Evolutionary conservation across 53 echinoderm and acorn worm genomes (phyloP).

Genomic region (Pentamera pediparva): DNA sequence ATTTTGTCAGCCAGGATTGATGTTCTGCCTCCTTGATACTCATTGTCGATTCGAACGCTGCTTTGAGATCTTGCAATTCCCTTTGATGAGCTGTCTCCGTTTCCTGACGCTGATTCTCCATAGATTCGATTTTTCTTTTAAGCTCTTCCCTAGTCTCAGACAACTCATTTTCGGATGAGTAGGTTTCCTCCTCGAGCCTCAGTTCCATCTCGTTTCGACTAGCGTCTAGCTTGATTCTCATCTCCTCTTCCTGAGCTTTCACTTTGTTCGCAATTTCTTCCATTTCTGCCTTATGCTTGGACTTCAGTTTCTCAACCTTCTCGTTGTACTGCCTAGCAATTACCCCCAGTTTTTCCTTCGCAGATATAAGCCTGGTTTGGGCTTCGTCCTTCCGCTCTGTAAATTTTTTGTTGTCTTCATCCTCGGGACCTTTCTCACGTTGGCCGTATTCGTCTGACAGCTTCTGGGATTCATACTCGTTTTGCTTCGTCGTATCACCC

Average conservation of each 20-base stretch:
- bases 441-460: constrained; percentile 27
- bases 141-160: constrained; percentile 32
- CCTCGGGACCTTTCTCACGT: constrained; percentile 60
- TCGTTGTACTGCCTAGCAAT: background rate
- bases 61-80: constrained; percentile 38
- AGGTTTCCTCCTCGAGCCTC: constrained; percentile 28
- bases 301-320: constrained; percentile 14
- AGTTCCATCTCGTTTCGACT: constrained; percentile 28
- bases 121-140: constrained; percentile 30
- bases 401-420: constrained; percentile 31
- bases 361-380: constrained; percentile 68
- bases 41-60: constrained; percentile 51
- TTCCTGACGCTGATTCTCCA: constrained; percentile 41
- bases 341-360: constrained; percentile 14
- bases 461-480: constrained; percentile 41
- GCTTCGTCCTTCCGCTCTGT: constrained; percentile 73
- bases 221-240: constrained; percentile 26
- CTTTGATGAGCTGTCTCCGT: constrained; percentile 46
- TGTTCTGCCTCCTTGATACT: constrained; percentile 67
- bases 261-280: constrained; percentile 2
- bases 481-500: constrained; percentile 27
- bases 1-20: constrained; percentile 68
- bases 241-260: constrained; percentile 8
- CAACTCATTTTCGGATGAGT: constrained; percentile 31
- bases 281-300: constrained; percentile 22